Evolutionary conservation across 2,797 vertebrate genomes (phyloP), one percentile per base, ranked within the genome.

Genomic region (Sternarchorhynchus goeldii): DNA sequence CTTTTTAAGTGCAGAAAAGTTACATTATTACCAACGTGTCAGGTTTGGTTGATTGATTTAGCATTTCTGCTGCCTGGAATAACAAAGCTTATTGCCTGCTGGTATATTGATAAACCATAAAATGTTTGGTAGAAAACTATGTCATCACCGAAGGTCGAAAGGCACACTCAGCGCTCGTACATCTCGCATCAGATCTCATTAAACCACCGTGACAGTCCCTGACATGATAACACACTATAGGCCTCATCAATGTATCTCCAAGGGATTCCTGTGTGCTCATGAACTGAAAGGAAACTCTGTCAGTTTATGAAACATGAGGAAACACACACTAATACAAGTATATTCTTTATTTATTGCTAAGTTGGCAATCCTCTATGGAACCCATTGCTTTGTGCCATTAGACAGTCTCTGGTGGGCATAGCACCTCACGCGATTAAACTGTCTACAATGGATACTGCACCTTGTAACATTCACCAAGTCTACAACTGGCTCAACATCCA

Each of bases 271-370:
- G 39, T 45, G 57, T 32, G n/a, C 34, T 68, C 10, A 63, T 5
- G n/a, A 72, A 21, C 53, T 65, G 20, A 53, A 53, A 69, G 6
- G 4, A 8, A 55, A 34, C 45, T 50, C 10, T 29, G 17, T 21
- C 41, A 41, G n/a, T 69, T 55, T 25, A 39, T 34, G 77, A 29
- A 50, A 67, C 39, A 41, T 10, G 57, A 29, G 31, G 58, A 78
- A 41, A 72, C 16, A 41, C 76, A 56, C 18, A 7, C 34, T 32
- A 76, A 39, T 32, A 69, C 75, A 70, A 60, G 65, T 39, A 36
- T 55, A 62, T 77, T 66, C 25, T 53, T 70, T 77, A 62, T 70
- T 76, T 69, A 69, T 76, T 2, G n/a, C 75, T 65, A 3, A 7
- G 20, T 8, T 12, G 5, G 21, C n/a, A 1, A 17, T 32, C 65